These are phyloP conservation scores for Artemia sinica DNA, from an alignment of 2,888 invertebrate species.

Conservation along the genomic window DNA sequence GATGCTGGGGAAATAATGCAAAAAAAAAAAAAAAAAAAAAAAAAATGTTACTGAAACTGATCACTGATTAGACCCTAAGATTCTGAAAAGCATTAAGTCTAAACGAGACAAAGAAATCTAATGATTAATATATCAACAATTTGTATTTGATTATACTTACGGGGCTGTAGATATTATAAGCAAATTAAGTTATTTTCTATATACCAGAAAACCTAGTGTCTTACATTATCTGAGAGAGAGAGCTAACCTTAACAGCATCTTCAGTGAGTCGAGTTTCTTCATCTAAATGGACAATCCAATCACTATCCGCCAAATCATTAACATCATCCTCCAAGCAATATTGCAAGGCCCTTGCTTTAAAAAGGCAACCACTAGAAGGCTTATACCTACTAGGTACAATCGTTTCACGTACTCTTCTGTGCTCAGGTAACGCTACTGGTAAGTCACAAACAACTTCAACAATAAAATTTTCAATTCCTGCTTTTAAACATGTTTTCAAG, in stretches of 20 bases:
- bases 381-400: slow-evolving; percentile 71
- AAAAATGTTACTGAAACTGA: too few species aligned
- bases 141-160: too few species aligned
- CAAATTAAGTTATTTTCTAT: too few species aligned
- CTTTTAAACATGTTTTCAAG: slow-evolving; percentile 67
- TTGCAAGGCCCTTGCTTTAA: slow-evolving; percentile 83
- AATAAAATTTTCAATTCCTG: slow-evolving; percentile 82
- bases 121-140: too few species aligned
- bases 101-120: too few species aligned
- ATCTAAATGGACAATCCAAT: slow-evolving; percentile 94
- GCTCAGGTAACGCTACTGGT: slow-evolving; percentile 45
- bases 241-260: slow-evolving; percentile 45
- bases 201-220: too few species aligned
- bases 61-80: too few species aligned
- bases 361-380: slow-evolving; percentile 77
- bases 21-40: too few species aligned
- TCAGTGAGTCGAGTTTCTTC: slow-evolving; percentile 88
- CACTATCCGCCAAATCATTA: slow-evolving; percentile 50
- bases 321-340: slow-evolving; percentile 83
- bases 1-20: too few species aligned
- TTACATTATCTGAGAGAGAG: too few species aligned
- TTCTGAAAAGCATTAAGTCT: too few species aligned
- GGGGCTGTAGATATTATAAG: too few species aligned
- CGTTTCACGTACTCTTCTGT: slow-evolving; percentile 63
- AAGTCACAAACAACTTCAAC: slow-evolving; percentile 92